These are phyloP conservation scores for Trogon surrucura DNA, from an alignment of 2,113 vertebrate species.

Conservation along the genomic window DNA sequence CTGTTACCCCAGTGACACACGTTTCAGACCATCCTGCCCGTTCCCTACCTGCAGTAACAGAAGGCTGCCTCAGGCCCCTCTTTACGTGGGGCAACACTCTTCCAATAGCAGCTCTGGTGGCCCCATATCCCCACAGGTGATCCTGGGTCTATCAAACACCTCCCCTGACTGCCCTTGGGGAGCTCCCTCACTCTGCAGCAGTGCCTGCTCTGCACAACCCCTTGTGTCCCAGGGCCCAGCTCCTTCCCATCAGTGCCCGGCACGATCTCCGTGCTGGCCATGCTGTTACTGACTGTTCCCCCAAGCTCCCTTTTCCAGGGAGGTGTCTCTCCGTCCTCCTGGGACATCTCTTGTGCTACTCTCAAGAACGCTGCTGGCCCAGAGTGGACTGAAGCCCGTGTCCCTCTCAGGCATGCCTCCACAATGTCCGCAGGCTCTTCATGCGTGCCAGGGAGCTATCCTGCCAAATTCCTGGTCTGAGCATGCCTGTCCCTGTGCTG, in stretches of 20 bases:
- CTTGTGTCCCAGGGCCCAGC: too few relatives aligned
- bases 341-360: too few relatives aligned
- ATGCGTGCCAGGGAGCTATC: background rate
- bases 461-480: background rate
- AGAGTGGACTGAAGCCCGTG: background rate
- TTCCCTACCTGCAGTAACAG: background rate
- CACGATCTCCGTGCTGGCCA: background rate
- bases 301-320: background rate
- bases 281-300: background rate
- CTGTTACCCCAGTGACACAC: background rate
- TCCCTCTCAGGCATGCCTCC: background rate
- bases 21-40: background rate
- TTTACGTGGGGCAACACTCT: background rate
- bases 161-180: too few relatives aligned
- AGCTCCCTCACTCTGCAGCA: background rate
- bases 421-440: background rate
- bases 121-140: too few relatives aligned
- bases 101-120: too few relatives aligned
- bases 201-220: rapidly evolving
- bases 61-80: background rate
- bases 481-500: background rate
- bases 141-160: too few relatives aligned
- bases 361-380: background rate
- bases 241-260: rapidly evolving
- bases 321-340: background rate